Evolutionary conservation across 2,113 vertebrate genomes (phyloP).

Genomic region (Melanocharis versteri): DNA sequence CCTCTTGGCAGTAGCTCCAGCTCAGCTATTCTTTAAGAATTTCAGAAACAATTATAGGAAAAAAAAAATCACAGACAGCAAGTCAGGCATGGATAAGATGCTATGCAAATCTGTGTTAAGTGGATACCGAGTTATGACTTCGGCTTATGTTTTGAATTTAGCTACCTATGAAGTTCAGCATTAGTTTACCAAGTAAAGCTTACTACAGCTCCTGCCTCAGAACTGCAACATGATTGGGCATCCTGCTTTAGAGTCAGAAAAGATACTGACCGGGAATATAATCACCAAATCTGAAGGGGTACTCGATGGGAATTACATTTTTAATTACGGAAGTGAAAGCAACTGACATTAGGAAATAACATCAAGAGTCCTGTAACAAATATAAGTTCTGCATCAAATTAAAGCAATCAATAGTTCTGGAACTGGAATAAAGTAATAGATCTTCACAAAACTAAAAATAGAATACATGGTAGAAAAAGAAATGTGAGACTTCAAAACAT

Average conservation of each 20-base stretch:
- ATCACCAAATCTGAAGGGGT: neutral
- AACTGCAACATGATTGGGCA: neutral
- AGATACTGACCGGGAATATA: neutral
- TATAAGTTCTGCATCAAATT: neutral
- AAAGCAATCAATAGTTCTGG: neutral
- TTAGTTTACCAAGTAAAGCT: neutral
- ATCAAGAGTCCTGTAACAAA: neutral
- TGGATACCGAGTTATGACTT: neutral
- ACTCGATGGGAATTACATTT: neutral
- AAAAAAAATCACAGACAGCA: neutral
- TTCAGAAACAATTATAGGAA: neutral
- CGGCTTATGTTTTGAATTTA: neutral
- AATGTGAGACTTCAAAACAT: neutral
- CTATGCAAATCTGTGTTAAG: accelerated
- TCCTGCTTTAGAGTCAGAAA: neutral
- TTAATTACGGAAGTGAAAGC: neutral
- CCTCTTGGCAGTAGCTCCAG: neutral
- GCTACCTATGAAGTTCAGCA: neutral
- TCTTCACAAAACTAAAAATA: neutral
- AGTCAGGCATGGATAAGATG: neutral
- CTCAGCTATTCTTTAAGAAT: neutral
- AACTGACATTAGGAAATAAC: neutral
- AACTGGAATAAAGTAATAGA: neutral
- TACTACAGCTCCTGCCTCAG: neutral
- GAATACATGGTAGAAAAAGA: neutral